phyloP scores from a whole-genome alignment of 2,888 invertebrate species.

The Lydus trimaculatus region DNA sequence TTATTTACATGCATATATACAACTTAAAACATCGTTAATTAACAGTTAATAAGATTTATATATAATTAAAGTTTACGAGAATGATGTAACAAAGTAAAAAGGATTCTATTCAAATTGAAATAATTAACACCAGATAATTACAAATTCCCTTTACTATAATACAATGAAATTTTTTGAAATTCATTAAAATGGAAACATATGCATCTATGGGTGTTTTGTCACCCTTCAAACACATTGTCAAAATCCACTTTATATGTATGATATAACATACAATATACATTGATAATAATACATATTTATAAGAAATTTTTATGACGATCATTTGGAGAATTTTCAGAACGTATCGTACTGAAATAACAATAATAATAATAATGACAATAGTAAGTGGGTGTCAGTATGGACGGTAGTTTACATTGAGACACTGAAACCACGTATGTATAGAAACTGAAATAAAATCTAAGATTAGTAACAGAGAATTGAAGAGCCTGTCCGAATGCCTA shows the following conservation, averaged over 20 bases:
- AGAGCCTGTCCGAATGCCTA: not conserved
- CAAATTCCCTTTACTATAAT: too few relatives aligned
- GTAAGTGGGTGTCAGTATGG: not conserved
- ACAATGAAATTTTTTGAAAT: too few relatives aligned
- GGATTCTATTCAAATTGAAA: not conserved
- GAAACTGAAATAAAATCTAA: constrained; percentile 2
- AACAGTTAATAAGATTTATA: not conserved
- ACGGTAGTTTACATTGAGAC: not conserved
- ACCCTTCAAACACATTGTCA: not conserved
- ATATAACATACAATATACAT: not conserved
- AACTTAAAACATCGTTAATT: not conserved
- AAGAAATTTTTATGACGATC: not conserved
- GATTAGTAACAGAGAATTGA: constrained; percentile 5
- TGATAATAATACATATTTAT: not conserved
- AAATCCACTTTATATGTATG: not conserved
- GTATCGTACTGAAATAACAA: not conserved
- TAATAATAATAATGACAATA: not conserved
- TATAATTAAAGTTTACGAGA: not conserved
- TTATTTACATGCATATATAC: not conserved
- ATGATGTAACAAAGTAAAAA: not conserved
- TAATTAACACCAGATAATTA: too few relatives aligned
- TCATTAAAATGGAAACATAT: too few relatives aligned
- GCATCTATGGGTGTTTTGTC: too few relatives aligned
- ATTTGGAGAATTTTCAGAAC: not conserved
- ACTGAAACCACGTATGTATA: not conserved